Evolutionary conservation across 2,113 vertebrate species (phyloP).

Genomic region (Odontesthes bonariensis): DNA sequence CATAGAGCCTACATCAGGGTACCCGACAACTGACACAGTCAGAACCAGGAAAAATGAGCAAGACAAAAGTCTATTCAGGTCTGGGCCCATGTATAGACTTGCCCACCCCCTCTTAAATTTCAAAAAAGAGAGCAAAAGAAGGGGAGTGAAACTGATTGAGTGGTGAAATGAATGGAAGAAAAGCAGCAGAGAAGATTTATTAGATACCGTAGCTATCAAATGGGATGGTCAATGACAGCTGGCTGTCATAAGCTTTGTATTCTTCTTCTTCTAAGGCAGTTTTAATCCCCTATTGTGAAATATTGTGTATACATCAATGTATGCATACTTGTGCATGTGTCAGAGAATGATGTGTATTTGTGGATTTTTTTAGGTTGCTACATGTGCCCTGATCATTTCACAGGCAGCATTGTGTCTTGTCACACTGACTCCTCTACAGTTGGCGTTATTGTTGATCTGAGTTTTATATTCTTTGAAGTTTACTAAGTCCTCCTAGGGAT

Average conservation of each 20-base stretch:
- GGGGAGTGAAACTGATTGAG: conserved; percentile 69
- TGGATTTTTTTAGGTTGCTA: conserved; percentile 3
- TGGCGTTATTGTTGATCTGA: conserved; percentile 41
- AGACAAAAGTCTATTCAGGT: conserved; percentile 97
- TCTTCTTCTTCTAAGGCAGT: conserved; percentile 35
- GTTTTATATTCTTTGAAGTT: not conserved
- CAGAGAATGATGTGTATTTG: conserved; percentile 12
- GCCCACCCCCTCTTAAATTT: conserved; percentile 81
- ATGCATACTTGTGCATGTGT: not conserved
- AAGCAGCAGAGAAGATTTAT: conserved; percentile 65
- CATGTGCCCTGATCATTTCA: conserved; percentile 26
- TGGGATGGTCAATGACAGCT: conserved; percentile 87
- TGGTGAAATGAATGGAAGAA: conserved; percentile 82
- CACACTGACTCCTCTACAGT: conserved; percentile 31
- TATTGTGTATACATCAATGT: not conserved
- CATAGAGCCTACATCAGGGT: conserved; percentile 86
- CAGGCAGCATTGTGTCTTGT: conserved; percentile 43
- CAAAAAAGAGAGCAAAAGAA: conserved; percentile 71
- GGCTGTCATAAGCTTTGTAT: conserved; percentile 78
- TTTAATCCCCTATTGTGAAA: conserved; percentile 20
- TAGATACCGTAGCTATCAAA: conserved; percentile 71
- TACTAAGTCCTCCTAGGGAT: not conserved
- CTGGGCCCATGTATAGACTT: conserved; percentile 86
- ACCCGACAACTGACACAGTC: conserved; percentile 93
- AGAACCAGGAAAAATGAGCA: conserved; percentile 91